phyloP scores from a whole-genome alignment of 2,113 vertebrate species.

The Hydropotes inermis region DNA sequence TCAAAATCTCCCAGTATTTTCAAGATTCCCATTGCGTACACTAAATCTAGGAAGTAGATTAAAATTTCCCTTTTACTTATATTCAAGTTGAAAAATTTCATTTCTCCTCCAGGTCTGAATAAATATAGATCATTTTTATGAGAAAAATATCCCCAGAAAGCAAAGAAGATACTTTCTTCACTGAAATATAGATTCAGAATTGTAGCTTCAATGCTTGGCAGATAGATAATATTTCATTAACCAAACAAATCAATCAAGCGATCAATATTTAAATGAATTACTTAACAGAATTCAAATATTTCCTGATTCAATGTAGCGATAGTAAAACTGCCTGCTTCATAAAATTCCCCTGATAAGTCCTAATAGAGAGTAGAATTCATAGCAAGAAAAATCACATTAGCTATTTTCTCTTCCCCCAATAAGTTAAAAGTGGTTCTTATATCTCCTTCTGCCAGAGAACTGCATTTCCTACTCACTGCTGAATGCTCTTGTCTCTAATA shows the following conservation, averaged over 20 bases:
- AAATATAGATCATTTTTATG: background rate
- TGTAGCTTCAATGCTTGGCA: background rate
- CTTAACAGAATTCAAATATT: constrained; percentile 3
- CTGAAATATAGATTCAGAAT: background rate
- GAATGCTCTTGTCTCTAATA: background rate
- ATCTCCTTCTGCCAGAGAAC: constrained; percentile 2
- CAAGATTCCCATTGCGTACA: background rate
- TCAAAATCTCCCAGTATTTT: background rate
- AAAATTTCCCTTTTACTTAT: background rate
- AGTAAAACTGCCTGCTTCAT: background rate
- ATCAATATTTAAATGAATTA: constrained; percentile 28
- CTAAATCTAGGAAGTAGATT: background rate
- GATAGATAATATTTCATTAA: background rate
- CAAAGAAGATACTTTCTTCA: background rate
- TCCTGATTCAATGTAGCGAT: background rate
- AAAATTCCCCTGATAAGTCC: constrained; percentile 11
- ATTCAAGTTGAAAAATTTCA: background rate
- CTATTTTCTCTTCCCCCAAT: background rate
- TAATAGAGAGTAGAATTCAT: background rate
- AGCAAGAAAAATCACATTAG: constrained; percentile 39
- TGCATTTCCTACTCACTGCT: background rate
- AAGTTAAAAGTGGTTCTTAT: background rate
- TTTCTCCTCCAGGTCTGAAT: background rate
- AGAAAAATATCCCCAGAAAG: background rate
- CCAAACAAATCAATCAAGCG: background rate